A percentile compares a stretch with the other conserved stretches of the same genome.
These are phyloP conservation scores for Hystrix brachyura DNA, from an alignment of 2,113 vertebrate genomes.

Conservation along the genomic window DNA sequence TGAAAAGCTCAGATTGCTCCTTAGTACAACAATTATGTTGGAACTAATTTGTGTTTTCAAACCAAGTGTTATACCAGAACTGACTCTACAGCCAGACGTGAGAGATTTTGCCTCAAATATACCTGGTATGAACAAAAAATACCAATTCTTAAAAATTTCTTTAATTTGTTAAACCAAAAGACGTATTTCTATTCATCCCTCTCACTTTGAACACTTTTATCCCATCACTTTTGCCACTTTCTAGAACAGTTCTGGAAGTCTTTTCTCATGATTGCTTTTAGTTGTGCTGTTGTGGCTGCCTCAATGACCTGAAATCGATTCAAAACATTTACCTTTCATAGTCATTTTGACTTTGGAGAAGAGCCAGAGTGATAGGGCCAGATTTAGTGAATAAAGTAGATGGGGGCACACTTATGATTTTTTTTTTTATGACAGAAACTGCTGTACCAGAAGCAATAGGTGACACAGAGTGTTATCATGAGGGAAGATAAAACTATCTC, in stretches of 20 bases:
- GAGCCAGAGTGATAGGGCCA: neutral
- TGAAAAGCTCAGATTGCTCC: neutral
- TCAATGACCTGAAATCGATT: neutral
- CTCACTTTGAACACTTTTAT: neutral
- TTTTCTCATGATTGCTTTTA: neutral
- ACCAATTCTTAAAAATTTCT: neutral
- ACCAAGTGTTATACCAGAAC: neutral
- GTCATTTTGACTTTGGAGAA: neutral
- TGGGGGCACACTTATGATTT: neutral
- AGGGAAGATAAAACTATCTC: neutral
- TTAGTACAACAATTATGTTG: neutral
- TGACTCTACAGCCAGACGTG: neutral
- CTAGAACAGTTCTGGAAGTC: neutral
- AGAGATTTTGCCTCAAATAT: conserved; percentile 1
- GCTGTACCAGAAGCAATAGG: neutral
- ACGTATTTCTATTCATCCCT: neutral
- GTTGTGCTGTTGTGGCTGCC: neutral
- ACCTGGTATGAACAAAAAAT: neutral
- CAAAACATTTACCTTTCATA: neutral
- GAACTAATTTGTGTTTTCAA: conserved; percentile 49
- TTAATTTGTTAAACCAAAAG: neutral
- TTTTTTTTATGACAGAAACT: neutral
- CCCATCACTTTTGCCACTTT: neutral
- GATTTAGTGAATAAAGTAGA: neutral
- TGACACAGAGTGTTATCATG: neutral